These are phyloP conservation scores for Polyodon spathula DNA, from an alignment of 2,113 vertebrate genomes.

Conservation along the genomic window DNA sequence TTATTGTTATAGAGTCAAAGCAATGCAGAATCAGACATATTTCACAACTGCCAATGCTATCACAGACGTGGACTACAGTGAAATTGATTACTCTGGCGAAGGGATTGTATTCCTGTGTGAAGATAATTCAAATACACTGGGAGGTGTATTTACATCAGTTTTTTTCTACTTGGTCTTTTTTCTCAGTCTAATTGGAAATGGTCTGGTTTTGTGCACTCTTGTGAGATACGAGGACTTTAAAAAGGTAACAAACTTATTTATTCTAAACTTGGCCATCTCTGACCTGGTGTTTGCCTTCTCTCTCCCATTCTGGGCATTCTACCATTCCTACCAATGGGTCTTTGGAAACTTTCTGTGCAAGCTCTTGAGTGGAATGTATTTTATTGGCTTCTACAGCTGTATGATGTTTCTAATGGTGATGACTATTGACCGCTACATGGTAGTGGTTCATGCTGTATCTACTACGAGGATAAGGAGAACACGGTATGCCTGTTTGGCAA, in stretches of 20 bases:
- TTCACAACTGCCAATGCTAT: no score
- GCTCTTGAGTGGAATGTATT: conserved; percentile 39
- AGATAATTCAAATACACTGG: not conserved
- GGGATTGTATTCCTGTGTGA: conserved; percentile 4
- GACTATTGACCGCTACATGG: conserved; percentile 58
- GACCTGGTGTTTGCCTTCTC: conserved; percentile 59
- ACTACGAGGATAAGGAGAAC: conserved; percentile 25
- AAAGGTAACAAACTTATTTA: conserved; percentile 53
- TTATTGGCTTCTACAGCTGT: conserved; percentile 52
- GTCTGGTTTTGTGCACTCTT: conserved; percentile 31
- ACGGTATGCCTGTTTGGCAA: conserved; percentile 29
- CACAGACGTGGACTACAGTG: not conserved
- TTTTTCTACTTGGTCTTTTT: conserved; percentile 28
- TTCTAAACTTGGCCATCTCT: conserved; percentile 57
- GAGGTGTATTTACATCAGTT: conserved; percentile 8
- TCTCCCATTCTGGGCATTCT: conserved; percentile 46
- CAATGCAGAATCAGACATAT: no score
- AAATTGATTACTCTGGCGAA: not conserved
- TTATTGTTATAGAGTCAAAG: no score
- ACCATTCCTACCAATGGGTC: conserved; percentile 35
- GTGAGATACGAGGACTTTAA: conserved; percentile 35
- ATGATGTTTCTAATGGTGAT: conserved; percentile 61
- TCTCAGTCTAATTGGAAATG: conserved; percentile 34
- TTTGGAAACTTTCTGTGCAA: conserved; percentile 52
- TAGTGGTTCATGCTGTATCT: conserved; percentile 43